Percentiles rank a stretch among this genome's conserved stretches.
These are phyloP conservation scores for Amazona guildingii DNA, from an alignment of 2,113 vertebrate species.

Conservation along the genomic window DNA sequence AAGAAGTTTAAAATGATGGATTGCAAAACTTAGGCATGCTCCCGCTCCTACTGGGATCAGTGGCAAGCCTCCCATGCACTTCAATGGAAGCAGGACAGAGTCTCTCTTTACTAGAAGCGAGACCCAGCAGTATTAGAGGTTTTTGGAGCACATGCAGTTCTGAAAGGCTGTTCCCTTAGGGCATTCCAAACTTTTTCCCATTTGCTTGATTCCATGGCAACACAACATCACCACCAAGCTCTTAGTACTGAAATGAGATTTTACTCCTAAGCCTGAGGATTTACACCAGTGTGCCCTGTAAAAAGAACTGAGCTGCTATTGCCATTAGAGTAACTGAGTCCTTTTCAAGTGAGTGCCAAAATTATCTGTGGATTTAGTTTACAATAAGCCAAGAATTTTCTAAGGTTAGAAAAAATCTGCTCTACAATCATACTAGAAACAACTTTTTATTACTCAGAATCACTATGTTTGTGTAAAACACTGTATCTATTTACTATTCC, in stretches of 20 bases:
- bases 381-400: neutral
- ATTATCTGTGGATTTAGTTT: neutral
- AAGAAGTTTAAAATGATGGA: conserved; percentile 8
- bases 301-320: conserved; percentile 17
- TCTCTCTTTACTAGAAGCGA: neutral
- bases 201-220: conserved; percentile 61
- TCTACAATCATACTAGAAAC: neutral
- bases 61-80: conserved; percentile 15
- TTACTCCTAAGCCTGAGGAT: conserved; percentile 30
- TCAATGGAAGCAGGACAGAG: neutral
- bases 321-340: neutral
- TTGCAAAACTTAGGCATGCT: neutral
- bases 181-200: conserved; percentile 41
- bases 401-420: neutral
- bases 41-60: neutral
- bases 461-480: neutral
- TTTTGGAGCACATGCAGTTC: conserved; percentile 6
- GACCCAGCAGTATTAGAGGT: neutral
- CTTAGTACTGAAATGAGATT: conserved; percentile 39
- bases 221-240: conserved; percentile 24
- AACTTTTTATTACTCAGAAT: neutral
- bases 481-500: neutral
- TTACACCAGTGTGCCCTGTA: neutral
- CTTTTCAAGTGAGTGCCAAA: neutral
- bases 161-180: neutral